phyloP scores from a whole-genome alignment of 2,888 invertebrate genomes.

The Quadroppia sp. region DNA sequence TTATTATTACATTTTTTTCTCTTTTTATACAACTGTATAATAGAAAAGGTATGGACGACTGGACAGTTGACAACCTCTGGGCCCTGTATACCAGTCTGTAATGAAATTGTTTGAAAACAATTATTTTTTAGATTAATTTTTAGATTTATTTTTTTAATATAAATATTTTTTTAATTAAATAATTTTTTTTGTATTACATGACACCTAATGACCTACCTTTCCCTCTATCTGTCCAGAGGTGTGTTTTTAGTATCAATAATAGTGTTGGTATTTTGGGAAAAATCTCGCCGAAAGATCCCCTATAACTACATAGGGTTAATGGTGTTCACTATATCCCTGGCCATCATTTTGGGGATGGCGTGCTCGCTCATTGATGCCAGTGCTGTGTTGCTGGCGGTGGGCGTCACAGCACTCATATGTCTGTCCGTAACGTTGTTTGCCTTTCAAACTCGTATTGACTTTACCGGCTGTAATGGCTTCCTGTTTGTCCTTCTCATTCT shows the following conservation, averaged over 20 bases:
- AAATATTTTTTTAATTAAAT: neutral
- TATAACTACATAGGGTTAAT: constrained; percentile 81
- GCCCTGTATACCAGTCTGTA: constrained; percentile 48
- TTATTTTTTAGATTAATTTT: neutral
- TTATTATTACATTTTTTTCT: too few species aligned
- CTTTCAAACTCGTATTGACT: constrained; percentile 71
- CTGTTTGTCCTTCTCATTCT: constrained; percentile 70
- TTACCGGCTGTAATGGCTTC: constrained; percentile 60
- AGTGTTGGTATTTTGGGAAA: constrained; percentile 78
- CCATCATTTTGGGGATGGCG: constrained; percentile 69
- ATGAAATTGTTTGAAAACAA: too few species aligned
- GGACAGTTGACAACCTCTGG: constrained; percentile 58
- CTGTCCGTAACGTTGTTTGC: constrained; percentile 83
- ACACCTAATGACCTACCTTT: neutral
- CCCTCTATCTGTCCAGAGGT: neutral
- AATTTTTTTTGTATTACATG: neutral
- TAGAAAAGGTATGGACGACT: constrained; percentile 57
- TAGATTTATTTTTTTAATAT: neutral
- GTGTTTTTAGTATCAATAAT: constrained; percentile 69
- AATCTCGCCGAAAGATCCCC: constrained; percentile 75
- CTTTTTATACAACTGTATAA: neutral
- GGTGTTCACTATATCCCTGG: constrained; percentile 62
- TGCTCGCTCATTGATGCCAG: constrained; percentile 58
- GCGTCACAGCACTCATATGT: constrained; percentile 75
- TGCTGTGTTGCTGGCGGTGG: constrained; percentile 79